Evolutionary conservation across 2,113 vertebrate genomes (phyloP), one percentile per base, ranked within the genome.

Genomic region (Vulpes lagopus): DNA sequence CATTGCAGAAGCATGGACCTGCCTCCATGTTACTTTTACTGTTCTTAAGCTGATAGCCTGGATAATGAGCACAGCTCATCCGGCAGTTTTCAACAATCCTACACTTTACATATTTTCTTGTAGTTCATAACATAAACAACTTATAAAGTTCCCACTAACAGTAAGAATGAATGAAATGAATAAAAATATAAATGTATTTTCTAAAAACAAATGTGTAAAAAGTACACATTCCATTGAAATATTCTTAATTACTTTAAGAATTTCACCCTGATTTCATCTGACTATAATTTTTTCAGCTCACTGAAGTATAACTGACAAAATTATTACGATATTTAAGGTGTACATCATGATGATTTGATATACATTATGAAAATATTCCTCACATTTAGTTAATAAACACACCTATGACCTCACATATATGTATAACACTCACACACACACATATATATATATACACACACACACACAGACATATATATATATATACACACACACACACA

Each of bases 261-360:
- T 76, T 88, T 65, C 73, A 91, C 43, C 14, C 69, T 89, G 57
- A 88, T 94, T 93, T 97, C 35, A 69, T 43, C 69, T 88, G 89
- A 91, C 91, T 92, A 92, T 19, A 95, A 38, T 80, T 93, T 91
- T 82, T 85, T 65, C 71, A 51, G 88, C 60, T 84, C 8, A 67
- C 0, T 35, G 60, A 69, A 53, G 16, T 60, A 38, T 32, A 94
- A 89, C 4, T 82, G 43, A 74, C n/a, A 79, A 79, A 80, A 80
- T 4, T 11, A 8, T 62, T 8, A 71, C 55, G 23, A 35, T 73
- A 73, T 7, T 51, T 55, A 71, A 80, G 80, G 25, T 27, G 17
- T 69, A 32, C n/a, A 74, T 53, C 8, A 25, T 32, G 59, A 89
- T 82, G 57, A 78, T 59, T 22, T 49, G 78, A 65, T 59, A 78